Conservation (phyloP, 2,113 vertebrate genomes). For the Pterocles gutturalis region DNA sequence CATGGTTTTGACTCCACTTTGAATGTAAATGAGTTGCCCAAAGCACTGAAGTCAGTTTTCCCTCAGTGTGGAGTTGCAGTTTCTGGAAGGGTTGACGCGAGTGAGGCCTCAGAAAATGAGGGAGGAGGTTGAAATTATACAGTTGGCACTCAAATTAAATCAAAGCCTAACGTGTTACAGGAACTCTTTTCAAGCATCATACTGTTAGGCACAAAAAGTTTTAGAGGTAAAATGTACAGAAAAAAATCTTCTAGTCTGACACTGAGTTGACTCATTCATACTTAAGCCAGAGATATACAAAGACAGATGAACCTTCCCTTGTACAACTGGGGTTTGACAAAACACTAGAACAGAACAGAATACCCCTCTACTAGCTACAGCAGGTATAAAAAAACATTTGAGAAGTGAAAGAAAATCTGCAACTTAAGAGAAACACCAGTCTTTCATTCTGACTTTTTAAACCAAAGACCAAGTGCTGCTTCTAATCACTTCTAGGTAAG, state of each 20-base stretch:
- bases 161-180: not conserved
- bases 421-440: not conserved
- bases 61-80: not conserved
- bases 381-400: not conserved
- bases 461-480: not conserved
- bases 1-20: not conserved
- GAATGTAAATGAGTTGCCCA: not conserved
- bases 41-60: not conserved
- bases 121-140: not conserved
- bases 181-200: not conserved
- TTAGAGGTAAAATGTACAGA: not conserved
- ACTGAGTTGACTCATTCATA: not conserved
- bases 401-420: not conserved
- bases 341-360: not conserved
- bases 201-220: not conserved
- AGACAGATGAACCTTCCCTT: not conserved
- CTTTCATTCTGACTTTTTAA: not conserved
- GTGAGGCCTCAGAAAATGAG: not conserved
- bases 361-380: conserved; percentile 35
- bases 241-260: not conserved
- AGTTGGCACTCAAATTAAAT: not conserved
- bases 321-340: not conserved
- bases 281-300: not conserved
- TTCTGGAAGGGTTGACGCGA: not conserved
- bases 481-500: not conserved